Base-by-base conservation (phyloP, 2,888 invertebrate genomes). In the Heteromurus nitidus region DNA sequence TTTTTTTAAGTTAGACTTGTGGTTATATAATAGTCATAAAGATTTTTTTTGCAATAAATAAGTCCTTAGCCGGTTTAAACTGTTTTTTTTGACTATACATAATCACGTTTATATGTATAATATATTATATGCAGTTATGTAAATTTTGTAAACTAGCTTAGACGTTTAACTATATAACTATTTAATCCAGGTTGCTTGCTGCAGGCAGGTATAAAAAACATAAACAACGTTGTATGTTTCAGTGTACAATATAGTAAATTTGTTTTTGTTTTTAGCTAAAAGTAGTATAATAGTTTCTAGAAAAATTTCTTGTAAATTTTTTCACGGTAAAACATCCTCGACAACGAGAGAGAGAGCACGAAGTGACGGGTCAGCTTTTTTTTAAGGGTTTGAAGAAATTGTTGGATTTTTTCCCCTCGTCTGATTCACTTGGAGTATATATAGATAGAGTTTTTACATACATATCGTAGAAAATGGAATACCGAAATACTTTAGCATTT, bases 141-240 rank as follows among this genome's bases (percentile, higher is more conserved):
- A n/a, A n/a, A n/a, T n/a, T n/a, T n/a, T n/a, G n/a, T n/a, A n/a
- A n/a, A n/a, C n/a, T n/a, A n/a, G n/a, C n/a, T n/a, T n/a, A n/a
- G n/a, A 47, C n/a, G 3, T 11, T 5, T 47, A 47, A 5, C 11
- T 47, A 47, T 47, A 47, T 47, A 55, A 55, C 13, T 36, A 13
- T 36, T 36, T 80, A 80, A 80, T 80, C 80, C 80, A 80, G 80
- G 80, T 80, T 80, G 80, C 80, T 80, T 80, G 80, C 80, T 80
- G 80, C 68, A 80, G 80, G 80, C 74, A 80, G 80, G 80, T 80
- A 80, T 80, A 80, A 80, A n/a, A 80, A 80, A 80, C 80, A 80
- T 80, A 80, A 80, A 80, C 80, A 80, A 80, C 80, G 80, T 60
- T 58, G 55, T 77, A 69, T 68, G n/a, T 60, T 80, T 68, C 26